Evolutionary conservation across 2,797 vertebrate genomes (phyloP).

Genomic region (Columba guinea): DNA sequence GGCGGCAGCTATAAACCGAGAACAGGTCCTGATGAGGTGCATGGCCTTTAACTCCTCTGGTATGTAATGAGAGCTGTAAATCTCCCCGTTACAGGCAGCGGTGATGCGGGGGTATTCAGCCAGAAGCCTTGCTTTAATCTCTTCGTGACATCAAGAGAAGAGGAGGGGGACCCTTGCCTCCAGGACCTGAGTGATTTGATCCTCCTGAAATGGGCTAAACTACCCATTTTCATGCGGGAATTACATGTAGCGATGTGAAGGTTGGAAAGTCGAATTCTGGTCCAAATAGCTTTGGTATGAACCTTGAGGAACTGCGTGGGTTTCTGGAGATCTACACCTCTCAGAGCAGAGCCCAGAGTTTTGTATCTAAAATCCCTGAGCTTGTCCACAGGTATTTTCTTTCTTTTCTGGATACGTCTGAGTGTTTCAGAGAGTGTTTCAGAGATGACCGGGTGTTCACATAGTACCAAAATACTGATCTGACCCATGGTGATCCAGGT

Average conservation of each 20-base stretch:
- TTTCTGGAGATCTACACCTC: neutral
- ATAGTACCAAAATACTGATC: neutral
- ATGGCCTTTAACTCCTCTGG: neutral
- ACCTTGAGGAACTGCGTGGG: neutral
- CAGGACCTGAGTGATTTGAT: neutral
- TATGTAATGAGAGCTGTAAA: conserved; percentile 6
- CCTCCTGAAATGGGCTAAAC: neutral
- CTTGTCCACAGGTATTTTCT: neutral
- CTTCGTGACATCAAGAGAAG: neutral
- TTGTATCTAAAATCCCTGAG: neutral
- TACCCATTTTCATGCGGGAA: neutral
- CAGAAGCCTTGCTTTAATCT: neutral
- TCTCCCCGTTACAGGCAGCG: neutral
- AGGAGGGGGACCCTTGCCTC: neutral
- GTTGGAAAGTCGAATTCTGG: neutral
- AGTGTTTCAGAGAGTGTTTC: neutral
- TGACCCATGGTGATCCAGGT: neutral
- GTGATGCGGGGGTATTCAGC: neutral
- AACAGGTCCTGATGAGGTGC: conserved; percentile 13
- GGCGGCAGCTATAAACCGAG: neutral
- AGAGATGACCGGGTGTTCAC: neutral
- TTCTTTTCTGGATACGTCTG: neutral
- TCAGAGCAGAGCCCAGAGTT: neutral
- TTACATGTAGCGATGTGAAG: neutral
- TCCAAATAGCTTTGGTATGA: neutral